Evolutionary conservation across 2,888 invertebrate genomes (phyloP), one percentile per base, ranked within the genome.

Genomic region (Poecilobothrus nobilitatus): DNA sequence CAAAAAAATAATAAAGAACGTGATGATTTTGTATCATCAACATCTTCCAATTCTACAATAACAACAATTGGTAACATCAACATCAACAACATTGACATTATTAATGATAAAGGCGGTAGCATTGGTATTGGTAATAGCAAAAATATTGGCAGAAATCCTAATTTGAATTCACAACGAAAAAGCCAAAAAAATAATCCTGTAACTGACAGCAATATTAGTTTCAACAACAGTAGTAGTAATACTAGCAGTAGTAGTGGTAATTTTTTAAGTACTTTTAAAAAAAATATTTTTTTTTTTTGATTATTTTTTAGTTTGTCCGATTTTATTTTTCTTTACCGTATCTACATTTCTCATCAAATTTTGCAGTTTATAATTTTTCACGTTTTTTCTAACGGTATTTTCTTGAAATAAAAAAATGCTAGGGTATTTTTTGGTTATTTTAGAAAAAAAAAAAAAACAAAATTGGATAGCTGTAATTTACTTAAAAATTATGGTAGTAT

Each of bases 1-100:
- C 68, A 69, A 68, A 68, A 69, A 70, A 67, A 70, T 69, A 68
- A 66, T 63, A 65, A 69, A 66, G 69, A 70, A 69, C 66, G 68
- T 53, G 70, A 68, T 69, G 69, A 67, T 22, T 69, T 64, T 67
- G 66, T 66, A 22, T 66, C 62, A 65, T 70, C 37, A 66, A 21
- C 69, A 53, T 33, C 53, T 2, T n/a, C 63, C 44, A 22, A 12
- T 5, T 4, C 3, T 3, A 64, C 41, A 27, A 63, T 44, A 63
- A 21, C 63, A 21, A 22, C 63, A 21, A 63, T 68, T 66, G 68
- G 41, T 66, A 66, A 34, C 41, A n/a, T n/a, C n/a, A 44, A 69
- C 67, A 70, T 66, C 62, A 68, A 67, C 70, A 64, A 12, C n/a
- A 53, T 6, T 53, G 53, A 53, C 53, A 53, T 18, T 53, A 53